Evolutionary conservation across 2,113 vertebrate species (phyloP).

Genomic region (Poecile atricapillus): DNA sequence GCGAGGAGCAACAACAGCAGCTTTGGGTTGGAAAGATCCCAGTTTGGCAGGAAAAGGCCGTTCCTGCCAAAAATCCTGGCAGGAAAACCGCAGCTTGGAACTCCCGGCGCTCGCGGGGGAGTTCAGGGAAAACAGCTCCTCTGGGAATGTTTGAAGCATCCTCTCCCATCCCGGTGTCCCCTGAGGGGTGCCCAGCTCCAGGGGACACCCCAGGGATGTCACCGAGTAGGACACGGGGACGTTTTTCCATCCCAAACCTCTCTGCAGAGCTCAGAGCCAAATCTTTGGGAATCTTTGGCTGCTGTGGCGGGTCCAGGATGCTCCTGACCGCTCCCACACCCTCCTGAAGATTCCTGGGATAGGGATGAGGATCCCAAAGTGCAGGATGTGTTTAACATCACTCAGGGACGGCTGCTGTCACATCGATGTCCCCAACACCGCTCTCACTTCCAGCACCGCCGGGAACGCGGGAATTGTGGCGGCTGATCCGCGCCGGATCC

Average conservation of each 20-base stretch:
- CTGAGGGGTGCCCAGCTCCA: background rate
- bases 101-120: fast-evolving
- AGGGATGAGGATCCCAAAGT: background rate
- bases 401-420: background rate
- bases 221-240: too few species aligned
- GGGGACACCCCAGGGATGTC: too few species aligned
- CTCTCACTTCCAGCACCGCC: background rate
- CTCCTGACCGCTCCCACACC: background rate
- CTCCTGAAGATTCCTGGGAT: fast-evolving
- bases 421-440: background rate
- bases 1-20: background rate
- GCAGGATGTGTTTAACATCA: background rate
- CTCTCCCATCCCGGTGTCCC: background rate
- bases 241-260: too few species aligned
- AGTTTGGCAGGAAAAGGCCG: background rate
- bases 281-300: too few species aligned
- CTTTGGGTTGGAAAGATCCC: background rate
- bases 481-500: background rate
- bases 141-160: background rate
- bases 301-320: too few species aligned
- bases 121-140: background rate
- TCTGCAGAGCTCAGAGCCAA: too few species aligned
- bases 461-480: background rate
- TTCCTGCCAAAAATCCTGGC: background rate
- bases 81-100: background rate